A percentile compares a stretch with the other conserved stretches of the same genome.
These are phyloP conservation scores for Orientallactaga bullata DNA, from an alignment of 2,113 vertebrate species.

Conservation along the genomic window DNA sequence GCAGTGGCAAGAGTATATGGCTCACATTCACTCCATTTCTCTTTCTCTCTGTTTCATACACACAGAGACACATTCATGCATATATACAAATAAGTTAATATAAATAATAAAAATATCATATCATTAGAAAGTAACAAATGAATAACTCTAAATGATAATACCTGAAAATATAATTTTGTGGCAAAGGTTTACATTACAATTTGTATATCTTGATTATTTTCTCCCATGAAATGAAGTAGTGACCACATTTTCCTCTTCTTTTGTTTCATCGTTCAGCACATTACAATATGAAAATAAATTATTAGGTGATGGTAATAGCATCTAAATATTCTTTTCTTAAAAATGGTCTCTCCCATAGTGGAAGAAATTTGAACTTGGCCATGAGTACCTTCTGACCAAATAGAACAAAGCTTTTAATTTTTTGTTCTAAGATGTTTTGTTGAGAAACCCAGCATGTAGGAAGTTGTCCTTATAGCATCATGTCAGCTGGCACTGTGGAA, in stretches of 20 bases:
- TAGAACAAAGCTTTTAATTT: conserved; percentile 46
- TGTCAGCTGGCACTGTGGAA: not conserved
- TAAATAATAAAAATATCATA: not conserved
- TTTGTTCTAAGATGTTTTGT: not conserved
- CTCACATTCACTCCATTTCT: no score
- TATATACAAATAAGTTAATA: no score
- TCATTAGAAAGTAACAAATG: conserved; percentile 7
- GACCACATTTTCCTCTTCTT: not conserved
- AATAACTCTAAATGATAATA: not conserved
- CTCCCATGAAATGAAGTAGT: not conserved
- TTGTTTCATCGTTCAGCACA: not conserved
- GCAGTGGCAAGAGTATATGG: no score
- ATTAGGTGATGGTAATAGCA: not conserved
- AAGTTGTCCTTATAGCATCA: not conserved
- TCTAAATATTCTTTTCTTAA: conserved; percentile 46
- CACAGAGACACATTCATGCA: no score
- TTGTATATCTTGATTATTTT: conserved; percentile 27
- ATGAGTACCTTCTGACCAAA: not conserved
- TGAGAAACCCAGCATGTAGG: not conserved
- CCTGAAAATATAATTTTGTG: not conserved
- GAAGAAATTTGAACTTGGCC: conserved; percentile 34
- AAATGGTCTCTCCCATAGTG: conserved; percentile 52
- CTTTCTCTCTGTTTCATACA: not conserved
- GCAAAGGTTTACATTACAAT: not conserved
- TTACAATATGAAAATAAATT: not conserved